Evolutionary conservation across 1,140 invertebrate species (phyloP), one percentile per base, ranked within the genome.

Genomic region (Leptonema lineaticorne): DNA sequence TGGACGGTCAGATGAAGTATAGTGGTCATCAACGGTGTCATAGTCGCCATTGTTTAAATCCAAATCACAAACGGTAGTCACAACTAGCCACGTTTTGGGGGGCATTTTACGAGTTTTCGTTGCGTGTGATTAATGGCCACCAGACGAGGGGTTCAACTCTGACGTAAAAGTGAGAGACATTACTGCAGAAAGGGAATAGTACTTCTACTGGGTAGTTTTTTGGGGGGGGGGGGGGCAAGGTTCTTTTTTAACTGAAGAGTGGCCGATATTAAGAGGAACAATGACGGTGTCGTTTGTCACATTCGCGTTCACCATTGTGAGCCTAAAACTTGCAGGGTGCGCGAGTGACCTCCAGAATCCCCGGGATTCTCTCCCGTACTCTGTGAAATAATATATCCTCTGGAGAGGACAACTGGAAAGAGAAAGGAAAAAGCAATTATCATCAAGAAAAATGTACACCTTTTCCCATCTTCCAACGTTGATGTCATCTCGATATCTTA

Each of bases 261-360:
- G 22, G 50, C 37, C 50, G 50, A 53, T 53, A 53, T 53, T 24
- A 53, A 53, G 50, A 22, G 50, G 50, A 22, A 53, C 50, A 48
- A 48, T 48, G 46, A 48, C 24, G 22, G 50, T 53, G 50, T 53
- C 50, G 50, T 53, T 53, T 53, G 50, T 53, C 50, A 53, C 50
- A 26, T 24, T 11, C 18, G 18, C 46, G 46, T 48, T 20, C 9
- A n/a, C 46, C 50, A 53, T 53, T 53, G 50, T 53, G 50, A 48
- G 11, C 11, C 9, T 41, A 16, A 41, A 41, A 16, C 11, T 41
- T 41, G 37, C 11, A 41, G 37, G 37, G 37, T 41, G 16, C 16
- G 11, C 37, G 37, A 41, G 37, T 41, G 37, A 41, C 9, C 37
- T 16, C 9, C 16, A 16, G 16, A 41, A 16, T 9, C 16, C 16